Evolutionary conservation across 64 coral and sea anemone genomes (phyloP), one percentile per base, ranked within the genome.

Genomic region (Astreopora myriophthalma): DNA sequence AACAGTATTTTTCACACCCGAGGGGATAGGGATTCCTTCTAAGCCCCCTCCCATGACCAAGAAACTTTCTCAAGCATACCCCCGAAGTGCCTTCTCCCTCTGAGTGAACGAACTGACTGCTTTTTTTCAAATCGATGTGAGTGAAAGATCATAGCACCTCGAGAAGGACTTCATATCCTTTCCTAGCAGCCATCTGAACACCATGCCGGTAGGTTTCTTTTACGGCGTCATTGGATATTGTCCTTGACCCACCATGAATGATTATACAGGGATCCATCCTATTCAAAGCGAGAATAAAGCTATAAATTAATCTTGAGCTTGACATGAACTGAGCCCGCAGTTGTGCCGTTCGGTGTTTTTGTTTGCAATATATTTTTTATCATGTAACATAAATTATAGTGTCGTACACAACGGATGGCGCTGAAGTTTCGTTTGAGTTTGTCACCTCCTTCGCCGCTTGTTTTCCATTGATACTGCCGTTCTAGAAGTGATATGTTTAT

Each of bases 181-280:
- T 88, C 26, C 38, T 62, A 1, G 81, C 95, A 8, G 91, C 95
- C 33, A 79, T 48, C 10, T 94, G 73, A 39, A 94, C 92, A 19
- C 91, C 95, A 55, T 81, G 72, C 34, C 85, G 65, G 23, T 86
- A 65, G 0, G 13, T 3, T 38, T 89, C 74, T 31, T 65, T 73
- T 73, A 38, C 16, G 3, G 44, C 33, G 10, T 76, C 57, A 40
- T 64, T 73, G 34, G 80, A 80, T 44, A 97, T 33, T 2, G 87
- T 71, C 85, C 95, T 94, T 5, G 87, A 87, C 7, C 95, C 95
- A 6, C 95, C 95, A 82, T 97, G 95, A 25, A 97, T 80, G 31
- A 97, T 94, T 8, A 97, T 76, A n/a, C 95, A 97, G 4, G 95
- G 87, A 8, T 97, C 80, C 79, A 83, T 83, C 29, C 20, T 23